These are phyloP conservation scores for Semicossyphus pulcher DNA, from an alignment of 2,113 vertebrate species.

Conservation along the genomic window DNA sequence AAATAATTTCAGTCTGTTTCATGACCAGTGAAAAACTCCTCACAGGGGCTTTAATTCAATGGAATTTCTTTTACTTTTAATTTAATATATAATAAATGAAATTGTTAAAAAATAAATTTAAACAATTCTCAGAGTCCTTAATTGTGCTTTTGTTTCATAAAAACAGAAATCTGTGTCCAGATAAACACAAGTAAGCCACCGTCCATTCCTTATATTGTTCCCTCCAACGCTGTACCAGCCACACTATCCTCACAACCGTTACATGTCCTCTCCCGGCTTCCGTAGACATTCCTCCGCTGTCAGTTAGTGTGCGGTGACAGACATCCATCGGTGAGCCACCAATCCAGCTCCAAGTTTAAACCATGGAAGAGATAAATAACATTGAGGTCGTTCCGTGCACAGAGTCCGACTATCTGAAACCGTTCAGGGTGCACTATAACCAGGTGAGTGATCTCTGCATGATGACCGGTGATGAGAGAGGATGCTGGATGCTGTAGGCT, in stretches of 20 bases:
- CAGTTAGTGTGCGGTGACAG: conserved; percentile 72
- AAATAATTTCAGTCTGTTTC: too few relatives aligned
- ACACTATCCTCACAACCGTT: neutral
- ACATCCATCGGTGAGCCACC: conserved; percentile 61
- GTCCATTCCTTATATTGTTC: neutral
- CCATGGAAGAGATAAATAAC: conserved; percentile 86
- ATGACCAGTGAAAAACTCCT: too few relatives aligned
- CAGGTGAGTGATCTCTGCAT: conserved; percentile 84
- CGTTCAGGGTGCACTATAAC: conserved; percentile 87
- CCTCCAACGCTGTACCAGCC: neutral
- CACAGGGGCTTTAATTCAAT: too few relatives aligned
- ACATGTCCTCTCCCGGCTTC: conserved; percentile 74
- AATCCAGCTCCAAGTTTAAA: conserved; percentile 51
- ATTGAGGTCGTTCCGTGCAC: conserved; percentile 86
- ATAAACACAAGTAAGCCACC: neutral
- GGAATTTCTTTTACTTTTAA: too few relatives aligned
- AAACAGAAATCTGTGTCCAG: neutral
- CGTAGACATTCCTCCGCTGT: conserved; percentile 79
- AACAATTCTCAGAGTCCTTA: too few relatives aligned
- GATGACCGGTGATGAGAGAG: conserved; percentile 16
- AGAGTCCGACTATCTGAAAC: conserved; percentile 86
- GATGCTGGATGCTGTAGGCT: conserved; percentile 64
- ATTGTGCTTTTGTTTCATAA: accelerated
- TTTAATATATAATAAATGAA: too few relatives aligned
- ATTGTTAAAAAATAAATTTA: too few relatives aligned